Evolutionary conservation across 2,797 vertebrate genomes (phyloP).

Genomic region (Ceryle rudis): DNA sequence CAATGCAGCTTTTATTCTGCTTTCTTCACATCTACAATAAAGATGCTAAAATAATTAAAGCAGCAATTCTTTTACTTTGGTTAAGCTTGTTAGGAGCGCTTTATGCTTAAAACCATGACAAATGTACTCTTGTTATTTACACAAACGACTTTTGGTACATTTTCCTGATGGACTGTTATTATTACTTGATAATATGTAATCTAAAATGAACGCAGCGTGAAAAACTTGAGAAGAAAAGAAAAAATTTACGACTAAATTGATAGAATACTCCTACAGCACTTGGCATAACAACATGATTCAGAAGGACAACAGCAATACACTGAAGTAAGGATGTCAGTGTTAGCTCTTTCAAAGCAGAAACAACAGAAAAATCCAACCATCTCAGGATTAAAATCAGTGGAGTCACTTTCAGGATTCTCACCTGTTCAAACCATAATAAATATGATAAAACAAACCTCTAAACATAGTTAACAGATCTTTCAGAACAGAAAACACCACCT

Average conservation of each 20-base stretch:
- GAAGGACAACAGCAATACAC: not conserved
- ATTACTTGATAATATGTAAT: not conserved
- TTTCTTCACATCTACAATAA: not conserved
- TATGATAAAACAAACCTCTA: not conserved
- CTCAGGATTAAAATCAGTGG: not conserved
- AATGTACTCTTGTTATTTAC: not conserved
- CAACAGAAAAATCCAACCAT: not conserved
- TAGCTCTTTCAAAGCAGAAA: not conserved
- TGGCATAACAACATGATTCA: not conserved
- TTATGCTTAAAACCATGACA: not conserved
- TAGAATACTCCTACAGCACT: not conserved
- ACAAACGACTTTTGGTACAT: not conserved
- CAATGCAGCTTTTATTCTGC: not conserved
- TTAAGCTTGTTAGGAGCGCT: conserved; percentile 22
- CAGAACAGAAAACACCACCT: not conserved
- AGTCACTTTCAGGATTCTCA: not conserved
- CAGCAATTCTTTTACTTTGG: not conserved
- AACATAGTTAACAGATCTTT: not conserved
- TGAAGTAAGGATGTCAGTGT: not conserved
- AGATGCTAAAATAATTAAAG: conserved; percentile 20
- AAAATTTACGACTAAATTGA: not conserved
- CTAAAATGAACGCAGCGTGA: not conserved
- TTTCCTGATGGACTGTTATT: not conserved
- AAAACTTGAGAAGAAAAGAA: not conserved
- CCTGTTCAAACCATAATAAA: not conserved